Percentiles rank a stretch among this genome's conserved stretches.
Evolutionary conservation across 1,140 invertebrate species (phyloP).

Genomic region (Drosophila nikananu): DNA sequence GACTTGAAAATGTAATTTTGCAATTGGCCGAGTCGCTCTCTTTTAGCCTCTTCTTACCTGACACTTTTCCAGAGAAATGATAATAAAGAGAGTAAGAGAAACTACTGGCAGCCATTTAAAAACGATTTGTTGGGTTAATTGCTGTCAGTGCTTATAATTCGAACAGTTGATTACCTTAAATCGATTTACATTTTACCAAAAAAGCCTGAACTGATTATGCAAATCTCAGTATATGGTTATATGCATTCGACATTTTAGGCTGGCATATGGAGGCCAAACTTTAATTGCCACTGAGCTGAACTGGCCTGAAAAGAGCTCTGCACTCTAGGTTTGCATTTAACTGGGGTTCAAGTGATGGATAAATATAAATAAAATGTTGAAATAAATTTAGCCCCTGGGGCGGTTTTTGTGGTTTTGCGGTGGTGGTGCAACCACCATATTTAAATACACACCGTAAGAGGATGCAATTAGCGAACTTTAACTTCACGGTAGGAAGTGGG

Average conservation of each 20-base stretch:
- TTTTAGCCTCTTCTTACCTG: constrained; percentile 10
- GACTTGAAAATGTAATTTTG: constrained; percentile 58
- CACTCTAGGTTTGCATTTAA: not conserved
- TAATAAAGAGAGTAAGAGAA: not conserved
- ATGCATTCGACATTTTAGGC: constrained; percentile 8
- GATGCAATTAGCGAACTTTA: constrained; percentile 46
- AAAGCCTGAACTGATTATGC: constrained; percentile 57
- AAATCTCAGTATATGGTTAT: constrained; percentile 39
- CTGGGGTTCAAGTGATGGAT: constrained; percentile 47
- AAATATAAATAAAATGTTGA: constrained; percentile 54
- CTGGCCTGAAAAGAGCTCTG: constrained; percentile 16
- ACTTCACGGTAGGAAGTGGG: not conserved
- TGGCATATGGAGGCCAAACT: constrained; percentile 27
- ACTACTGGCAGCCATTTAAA: constrained; percentile 28
- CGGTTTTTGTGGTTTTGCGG: constrained; percentile 33
- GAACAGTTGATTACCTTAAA: constrained; percentile 54
- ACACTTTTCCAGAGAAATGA: constrained; percentile 5
- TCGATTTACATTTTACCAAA: constrained; percentile 36
- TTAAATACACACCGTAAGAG: constrained; percentile 27
- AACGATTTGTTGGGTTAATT: constrained; percentile 70
- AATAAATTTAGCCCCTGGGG: constrained; percentile 26
- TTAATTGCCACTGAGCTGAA: constrained; percentile 35
- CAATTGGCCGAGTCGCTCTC: constrained; percentile 9
- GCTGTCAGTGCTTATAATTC: constrained; percentile 55
- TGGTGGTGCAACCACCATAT: constrained; percentile 24